Evolutionary conservation across 2,113 vertebrate species (phyloP).

Genomic region (Thalassoma bifasciatum): DNA sequence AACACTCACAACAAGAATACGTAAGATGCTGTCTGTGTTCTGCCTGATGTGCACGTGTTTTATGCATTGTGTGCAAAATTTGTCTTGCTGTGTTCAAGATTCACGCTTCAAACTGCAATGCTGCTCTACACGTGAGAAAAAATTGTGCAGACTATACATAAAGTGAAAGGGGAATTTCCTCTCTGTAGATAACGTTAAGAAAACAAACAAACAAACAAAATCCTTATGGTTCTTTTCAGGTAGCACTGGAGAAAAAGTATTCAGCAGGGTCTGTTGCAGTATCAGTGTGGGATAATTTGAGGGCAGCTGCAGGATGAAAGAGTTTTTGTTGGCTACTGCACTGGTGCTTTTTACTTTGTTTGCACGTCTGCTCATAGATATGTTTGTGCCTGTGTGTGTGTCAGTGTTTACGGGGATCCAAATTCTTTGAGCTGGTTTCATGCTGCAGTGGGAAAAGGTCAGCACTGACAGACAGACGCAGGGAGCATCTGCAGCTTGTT

Average conservation of each 20-base stretch:
- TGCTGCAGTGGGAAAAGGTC: constrained; percentile 65
- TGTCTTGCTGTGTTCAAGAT: too few species aligned
- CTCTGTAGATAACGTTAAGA: too few species aligned
- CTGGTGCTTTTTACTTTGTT: neutral
- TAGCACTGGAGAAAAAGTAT: neutral
- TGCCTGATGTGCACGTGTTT: neutral
- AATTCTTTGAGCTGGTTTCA: constrained; percentile 12
- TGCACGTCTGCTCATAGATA: constrained; percentile 1
- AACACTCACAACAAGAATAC: neutral
- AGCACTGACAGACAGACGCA: constrained; percentile 58
- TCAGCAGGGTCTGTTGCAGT: neutral
- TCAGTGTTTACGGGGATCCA: constrained; percentile 39
- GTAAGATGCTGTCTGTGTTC: too few species aligned
- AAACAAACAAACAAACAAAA: too few species aligned
- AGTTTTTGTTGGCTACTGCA: constrained; percentile 13
- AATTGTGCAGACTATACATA: too few species aligned
- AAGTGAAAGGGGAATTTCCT: too few species aligned
- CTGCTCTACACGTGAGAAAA: neutral
- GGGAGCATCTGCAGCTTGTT: constrained; percentile 59
- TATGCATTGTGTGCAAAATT: neutral
- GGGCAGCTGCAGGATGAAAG: constrained; percentile 13
- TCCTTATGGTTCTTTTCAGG: neutral
- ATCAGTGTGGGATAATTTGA: constrained; percentile 2
- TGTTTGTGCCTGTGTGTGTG: constrained; percentile 14
- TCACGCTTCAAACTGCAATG: neutral